These are phyloP conservation scores for Sinelater perroti DNA, from an alignment of 2,888 invertebrate genomes.

Conservation along the genomic window DNA sequence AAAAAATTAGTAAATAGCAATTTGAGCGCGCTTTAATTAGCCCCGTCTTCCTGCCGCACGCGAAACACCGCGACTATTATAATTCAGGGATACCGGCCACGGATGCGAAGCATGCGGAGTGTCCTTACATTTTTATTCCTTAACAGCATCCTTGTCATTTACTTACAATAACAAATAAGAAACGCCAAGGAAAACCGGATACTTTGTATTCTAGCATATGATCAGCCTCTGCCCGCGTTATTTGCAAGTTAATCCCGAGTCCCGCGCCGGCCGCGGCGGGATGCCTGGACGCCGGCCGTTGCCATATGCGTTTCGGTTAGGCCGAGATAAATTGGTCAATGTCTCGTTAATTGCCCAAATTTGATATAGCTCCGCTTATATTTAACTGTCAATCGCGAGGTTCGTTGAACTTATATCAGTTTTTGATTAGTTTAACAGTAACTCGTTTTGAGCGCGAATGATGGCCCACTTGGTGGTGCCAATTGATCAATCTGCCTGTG, in stretches of 20 bases:
- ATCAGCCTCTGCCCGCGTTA: no score
- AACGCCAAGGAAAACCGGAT: constrained; percentile 22
- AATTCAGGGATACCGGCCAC: constrained; percentile 16
- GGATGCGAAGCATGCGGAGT: constrained; percentile 14
- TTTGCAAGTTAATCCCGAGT: no score
- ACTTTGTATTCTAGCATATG: constrained; percentile 22
- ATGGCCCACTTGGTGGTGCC: no score
- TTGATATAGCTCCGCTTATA: constrained; percentile 29
- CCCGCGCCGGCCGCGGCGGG: no score
- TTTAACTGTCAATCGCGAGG: constrained; percentile 25
- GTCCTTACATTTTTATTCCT: constrained; percentile 25
- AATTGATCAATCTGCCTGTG: no score
- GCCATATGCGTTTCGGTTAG: no score
- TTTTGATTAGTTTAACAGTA: constrained; percentile 30
- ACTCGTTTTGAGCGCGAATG: constrained; percentile 13
- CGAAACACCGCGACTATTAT: constrained; percentile 1
- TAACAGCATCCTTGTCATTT: constrained; percentile 26
- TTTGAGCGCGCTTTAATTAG: no score
- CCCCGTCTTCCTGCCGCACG: no score
- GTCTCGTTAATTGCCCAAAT: constrained; percentile 37
- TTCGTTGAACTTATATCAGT: constrained; percentile 34
- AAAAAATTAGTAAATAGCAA: no score
- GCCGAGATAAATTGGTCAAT: constrained; percentile 35
- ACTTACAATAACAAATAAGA: constrained; percentile 27
- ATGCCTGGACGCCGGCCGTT: no score